phyloP scores from a whole-genome alignment of 37 sponge, comb jelly and placozoan genomes.

The Dysidea cf. avara region DNA sequence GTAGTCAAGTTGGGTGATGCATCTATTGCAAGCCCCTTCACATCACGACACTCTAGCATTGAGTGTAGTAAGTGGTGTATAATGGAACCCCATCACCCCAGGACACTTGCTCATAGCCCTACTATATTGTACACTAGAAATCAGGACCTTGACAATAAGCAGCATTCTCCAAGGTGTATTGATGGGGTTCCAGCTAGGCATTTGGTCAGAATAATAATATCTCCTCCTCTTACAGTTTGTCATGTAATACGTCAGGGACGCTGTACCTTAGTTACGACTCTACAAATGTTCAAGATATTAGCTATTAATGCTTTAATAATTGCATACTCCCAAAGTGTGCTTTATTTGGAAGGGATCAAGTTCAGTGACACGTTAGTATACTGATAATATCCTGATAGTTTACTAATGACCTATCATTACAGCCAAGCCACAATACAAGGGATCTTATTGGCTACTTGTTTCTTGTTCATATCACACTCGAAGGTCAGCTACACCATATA shows the following conservation, averaged over 20 bases:
- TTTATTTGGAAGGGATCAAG: slow-evolving; percentile 96
- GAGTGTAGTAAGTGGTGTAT: slow-evolving; percentile 70
- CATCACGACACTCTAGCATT: slow-evolving; percentile 77
- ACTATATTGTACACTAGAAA: background rate
- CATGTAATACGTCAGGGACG: slow-evolving; percentile 93
- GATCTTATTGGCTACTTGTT: slow-evolving; percentile 88
- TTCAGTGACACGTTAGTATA: slow-evolving; percentile 91
- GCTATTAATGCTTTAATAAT: slow-evolving; percentile 96
- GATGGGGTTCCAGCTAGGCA: background rate
- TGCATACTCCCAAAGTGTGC: slow-evolving; percentile 97
- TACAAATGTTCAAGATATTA: slow-evolving; percentile 99
- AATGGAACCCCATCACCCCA: too few species aligned
- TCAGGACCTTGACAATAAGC: background rate
- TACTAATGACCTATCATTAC: slow-evolving; percentile 1
- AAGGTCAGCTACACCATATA: slow-evolving; percentile 61
- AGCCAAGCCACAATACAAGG: slow-evolving; percentile 97
- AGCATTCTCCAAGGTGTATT: too few species aligned
- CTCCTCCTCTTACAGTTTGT: slow-evolving; percentile 42
- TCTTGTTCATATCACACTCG: slow-evolving; percentile 88
- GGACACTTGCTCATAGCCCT: background rate
- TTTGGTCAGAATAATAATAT: too few species aligned
- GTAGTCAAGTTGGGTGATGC: slow-evolving; percentile 96
- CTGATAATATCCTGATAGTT: background rate
- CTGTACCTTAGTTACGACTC: slow-evolving; percentile 95
- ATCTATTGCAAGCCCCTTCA: slow-evolving; percentile 98